These are phyloP conservation scores for Morelia viridis DNA, from an alignment of 2,797 vertebrate genomes.

Conservation along the genomic window DNA sequence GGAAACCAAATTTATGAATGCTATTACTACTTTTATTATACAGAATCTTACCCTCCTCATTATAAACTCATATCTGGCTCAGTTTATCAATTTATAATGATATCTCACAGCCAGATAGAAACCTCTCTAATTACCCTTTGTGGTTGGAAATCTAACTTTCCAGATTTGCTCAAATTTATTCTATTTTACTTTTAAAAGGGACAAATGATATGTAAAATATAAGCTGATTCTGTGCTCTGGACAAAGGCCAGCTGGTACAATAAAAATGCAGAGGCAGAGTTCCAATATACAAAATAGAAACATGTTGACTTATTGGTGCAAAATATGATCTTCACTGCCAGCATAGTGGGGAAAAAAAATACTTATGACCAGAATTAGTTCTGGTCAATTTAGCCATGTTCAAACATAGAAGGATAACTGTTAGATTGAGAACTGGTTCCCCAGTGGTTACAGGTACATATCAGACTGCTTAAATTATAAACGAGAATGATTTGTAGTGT, in stretches of 20 bases:
- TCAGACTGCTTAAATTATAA: slow-evolving; percentile 25
- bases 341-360: slow-evolving; percentile 49
- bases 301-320: slow-evolving; percentile 52
- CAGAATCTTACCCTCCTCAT: neutral
- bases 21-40: neutral
- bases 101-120: neutral
- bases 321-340: slow-evolving; percentile 50
- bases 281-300: slow-evolving; percentile 58
- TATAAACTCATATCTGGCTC: neutral
- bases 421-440: slow-evolving; percentile 43
- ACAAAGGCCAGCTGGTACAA: slow-evolving; percentile 65
- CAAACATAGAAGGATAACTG: slow-evolving; percentile 52
- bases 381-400: slow-evolving; percentile 46
- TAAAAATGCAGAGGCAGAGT: slow-evolving; percentile 41
- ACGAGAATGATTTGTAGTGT: slow-evolving; percentile 19
- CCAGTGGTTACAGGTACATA: neutral
- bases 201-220: slow-evolving; percentile 34
- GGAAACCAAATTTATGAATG: neutral
- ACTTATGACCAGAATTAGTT: slow-evolving; percentile 51
- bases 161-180: neutral
- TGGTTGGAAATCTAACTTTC: neutral
- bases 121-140: slow-evolving; percentile 5
- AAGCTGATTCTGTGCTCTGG: slow-evolving; percentile 40
- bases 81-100: neutral
- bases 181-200: neutral